phyloP scores from a whole-genome alignment of 2,113 vertebrate genomes.

The Chlorodrepanis virens region DNA sequence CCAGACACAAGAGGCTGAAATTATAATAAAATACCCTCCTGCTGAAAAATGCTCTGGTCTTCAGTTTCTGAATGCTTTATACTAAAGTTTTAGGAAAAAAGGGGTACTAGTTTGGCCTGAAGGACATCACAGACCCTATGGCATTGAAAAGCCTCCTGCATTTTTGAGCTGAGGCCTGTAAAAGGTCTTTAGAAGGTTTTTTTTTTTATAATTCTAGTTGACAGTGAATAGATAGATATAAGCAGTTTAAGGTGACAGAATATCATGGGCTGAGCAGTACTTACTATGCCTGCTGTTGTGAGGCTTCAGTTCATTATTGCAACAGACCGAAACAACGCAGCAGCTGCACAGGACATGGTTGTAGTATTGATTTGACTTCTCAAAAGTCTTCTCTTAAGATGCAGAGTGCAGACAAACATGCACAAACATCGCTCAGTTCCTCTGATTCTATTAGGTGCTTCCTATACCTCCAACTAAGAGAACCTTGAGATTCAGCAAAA shows the following conservation, averaged over 20 bases:
- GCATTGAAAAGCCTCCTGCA: slow-evolving; percentile 1
- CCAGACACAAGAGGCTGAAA: slow-evolving; percentile 1
- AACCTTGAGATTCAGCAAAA: slow-evolving; percentile 77
- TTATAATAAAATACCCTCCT: slow-evolving; percentile 17
- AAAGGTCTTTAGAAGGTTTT: slow-evolving; percentile 54
- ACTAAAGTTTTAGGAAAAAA: slow-evolving; percentile 43
- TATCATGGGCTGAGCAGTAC: slow-evolving; percentile 76
- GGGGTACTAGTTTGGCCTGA: not conserved
- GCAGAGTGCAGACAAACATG: slow-evolving; percentile 80
- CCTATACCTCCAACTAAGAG: slow-evolving; percentile 80
- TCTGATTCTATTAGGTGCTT: slow-evolving; percentile 74
- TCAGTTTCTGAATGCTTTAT: slow-evolving; percentile 28
- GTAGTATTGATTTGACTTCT: slow-evolving; percentile 81
- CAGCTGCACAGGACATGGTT: slow-evolving; percentile 68
- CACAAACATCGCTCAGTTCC: slow-evolving; percentile 74
- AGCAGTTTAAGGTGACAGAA: slow-evolving; percentile 82
- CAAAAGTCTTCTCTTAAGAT: slow-evolving; percentile 84
- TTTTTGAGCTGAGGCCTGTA: slow-evolving; percentile 51
- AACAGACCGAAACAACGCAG: slow-evolving; percentile 71
- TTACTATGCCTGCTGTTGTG: slow-evolving; percentile 83
- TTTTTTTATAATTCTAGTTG: slow-evolving; percentile 52
- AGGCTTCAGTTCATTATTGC: slow-evolving; percentile 81
- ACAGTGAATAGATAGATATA: slow-evolving; percentile 56
- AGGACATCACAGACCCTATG: not conserved
- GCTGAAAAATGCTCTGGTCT: slow-evolving; percentile 17